Evolutionary conservation across 2,888 invertebrate species (phyloP), one percentile per base, ranked within the genome.

Genomic region (Hydrotaea cyrtoneurina): DNA sequence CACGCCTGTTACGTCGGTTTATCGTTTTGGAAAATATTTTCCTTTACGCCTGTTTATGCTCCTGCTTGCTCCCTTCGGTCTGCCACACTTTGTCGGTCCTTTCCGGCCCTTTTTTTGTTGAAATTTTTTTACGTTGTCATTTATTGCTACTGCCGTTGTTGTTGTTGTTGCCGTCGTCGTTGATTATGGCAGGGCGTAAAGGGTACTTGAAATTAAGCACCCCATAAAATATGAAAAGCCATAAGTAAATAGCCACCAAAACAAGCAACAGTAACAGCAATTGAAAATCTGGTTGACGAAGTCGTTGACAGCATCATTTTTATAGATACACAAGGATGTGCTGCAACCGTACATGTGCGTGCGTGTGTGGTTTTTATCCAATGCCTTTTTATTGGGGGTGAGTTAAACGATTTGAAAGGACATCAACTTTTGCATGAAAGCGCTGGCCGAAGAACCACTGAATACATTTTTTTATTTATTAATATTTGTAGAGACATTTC

Each of bases 171-270:
- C 19, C 39, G 39, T 80, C 76, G 21, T 21, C 21, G 19, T 69
- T 79, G 78, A 77, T 83, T 55, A 57, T 69, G 72, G 64, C 77
- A 72, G 66, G 78, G 62, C 66, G 55, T 77, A 72, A 82, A 66
- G 84, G 85, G 80, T 84, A 84, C 86, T 87, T 86, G 26, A 84
- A 86, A 85, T 87, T 87, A 86, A 87, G 85, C 86, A 86, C 86
- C 85, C 76, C 83, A 86, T 87, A 86, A 87, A 86, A 86, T 86
- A 86, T 86, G 83, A 86, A 86, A 84, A 81, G 72, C 79, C 86
- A 80, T 81, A 84, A 84, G 83, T 82, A 81, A 86, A 86, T 86
- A 78, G 80, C 82, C 79, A 80, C 76, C 71, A 74, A 84, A 69
- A 84, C 80, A 86, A 87, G 86, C 83, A 81, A 71, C 77, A 66